Evolutionary conservation across 2,888 invertebrate genomes (phyloP), one percentile per base, ranked within the genome.

Genomic region (Chrysolina americana): DNA sequence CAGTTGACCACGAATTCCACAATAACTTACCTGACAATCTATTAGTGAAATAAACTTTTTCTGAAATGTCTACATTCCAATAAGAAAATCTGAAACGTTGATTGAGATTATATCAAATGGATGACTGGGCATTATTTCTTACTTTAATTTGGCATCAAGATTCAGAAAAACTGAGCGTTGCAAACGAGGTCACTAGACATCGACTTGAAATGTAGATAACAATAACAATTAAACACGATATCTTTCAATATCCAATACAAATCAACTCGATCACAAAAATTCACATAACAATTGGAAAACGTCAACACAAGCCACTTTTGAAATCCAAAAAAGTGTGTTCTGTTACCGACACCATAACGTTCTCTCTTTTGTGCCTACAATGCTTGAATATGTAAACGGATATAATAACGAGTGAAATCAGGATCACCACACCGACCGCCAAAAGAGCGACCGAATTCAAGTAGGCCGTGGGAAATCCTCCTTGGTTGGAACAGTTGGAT

Each of bases 401-500:
- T 28, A 83, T 82, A n/a, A 83, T 81, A 15, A 85, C 81, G 11
- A 85, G 76, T 8, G 82, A 81, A 10, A 85, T 81, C 23, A 82
- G 68, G 36, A 83, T 74, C 23, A 86, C 82, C n/a, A 85, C 69
- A 47, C 82, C 84, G 28, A 85, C 81, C 13, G 84, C 85, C 28
- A 83, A 83, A 13, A 87, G 79, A 47, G 87, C 85, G 59, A 84
- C 80, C 9, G 86, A 83, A 73, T 87, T 86, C 71, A 86, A 81
- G 65, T 86, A 93, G 11, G 93, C 90, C 56, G 93, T 89, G 5
- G 94, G 93, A 65, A 94, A 89, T 17, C 92, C 92, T 82, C 92
- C 91, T 73, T 92, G 91, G 79, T 93, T 92, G 28, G 93, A 92
- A 86, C 94, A 94, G 83, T 94, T 94, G 1, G 91, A 90, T 82